Evolutionary conservation across 2,113 vertebrate genomes (phyloP).

Genomic region (Stegastes partitus): DNA sequence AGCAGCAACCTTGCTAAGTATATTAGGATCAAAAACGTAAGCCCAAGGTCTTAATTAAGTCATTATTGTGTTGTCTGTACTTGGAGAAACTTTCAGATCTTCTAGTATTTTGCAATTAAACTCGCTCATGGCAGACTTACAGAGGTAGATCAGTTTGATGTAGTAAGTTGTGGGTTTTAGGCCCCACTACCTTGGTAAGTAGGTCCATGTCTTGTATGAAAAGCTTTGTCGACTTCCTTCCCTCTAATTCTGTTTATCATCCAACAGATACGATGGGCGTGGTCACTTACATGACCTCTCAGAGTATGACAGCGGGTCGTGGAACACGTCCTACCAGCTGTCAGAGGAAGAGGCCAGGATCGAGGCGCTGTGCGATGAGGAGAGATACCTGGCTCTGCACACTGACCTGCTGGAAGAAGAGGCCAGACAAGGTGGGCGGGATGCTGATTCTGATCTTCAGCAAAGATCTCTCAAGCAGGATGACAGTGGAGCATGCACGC

Average conservation of each 20-base stretch:
- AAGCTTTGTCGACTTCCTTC: slow-evolving; percentile 41
- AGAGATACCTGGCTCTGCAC: slow-evolving; percentile 99
- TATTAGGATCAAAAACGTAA: slow-evolving; percentile 37
- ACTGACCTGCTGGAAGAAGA: slow-evolving; percentile 99
- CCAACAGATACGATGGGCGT: slow-evolving; percentile 98
- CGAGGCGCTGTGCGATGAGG: slow-evolving; percentile 97
- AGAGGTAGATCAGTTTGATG: slow-evolving; percentile 50
- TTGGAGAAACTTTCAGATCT: slow-evolving; percentile 16
- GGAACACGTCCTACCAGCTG: slow-evolving; percentile 97
- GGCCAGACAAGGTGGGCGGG: slow-evolving; percentile 94
- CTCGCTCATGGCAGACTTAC: slow-evolving; percentile 25
- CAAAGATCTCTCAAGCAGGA: neutral
- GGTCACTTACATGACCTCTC: slow-evolving; percentile 99
- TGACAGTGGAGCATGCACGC: too few relatives aligned
- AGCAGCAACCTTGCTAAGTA: slow-evolving; percentile 54
- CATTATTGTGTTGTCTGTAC: slow-evolving; percentile 24
- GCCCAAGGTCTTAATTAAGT: slow-evolving; percentile 20
- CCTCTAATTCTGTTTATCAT: slow-evolving; percentile 87
- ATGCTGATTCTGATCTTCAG: neutral
- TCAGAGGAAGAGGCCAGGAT: slow-evolving; percentile 98
- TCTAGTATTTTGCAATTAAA: slow-evolving; percentile 33
- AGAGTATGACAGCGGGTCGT: slow-evolving; percentile 98
- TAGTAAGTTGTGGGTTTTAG: slow-evolving; percentile 67
- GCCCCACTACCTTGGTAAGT: slow-evolving; percentile 79
- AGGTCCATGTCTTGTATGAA: slow-evolving; percentile 67